Evolutionary conservation across 2,888 invertebrate genomes (phyloP), one percentile per base, ranked within the genome.

Genomic region (Limulus polyphemus): DNA sequence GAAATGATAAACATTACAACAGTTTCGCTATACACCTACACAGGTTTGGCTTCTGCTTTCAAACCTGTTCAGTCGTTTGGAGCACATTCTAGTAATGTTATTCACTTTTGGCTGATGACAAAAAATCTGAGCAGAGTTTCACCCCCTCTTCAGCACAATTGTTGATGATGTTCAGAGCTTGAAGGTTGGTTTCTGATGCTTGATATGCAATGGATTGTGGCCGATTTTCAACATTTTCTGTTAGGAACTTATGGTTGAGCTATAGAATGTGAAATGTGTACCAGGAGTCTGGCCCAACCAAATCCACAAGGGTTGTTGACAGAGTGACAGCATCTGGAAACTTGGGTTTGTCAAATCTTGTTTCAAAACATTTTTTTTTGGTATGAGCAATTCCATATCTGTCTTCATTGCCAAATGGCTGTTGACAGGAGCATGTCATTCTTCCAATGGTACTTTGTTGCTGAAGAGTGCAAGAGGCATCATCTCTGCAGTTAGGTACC

Each of bases 401-500:
- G 49, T 17, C 46, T 49, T 57, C 11, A 32, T 49, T 50, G 16
- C 57, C 50, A 57, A 32, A 17, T 49, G n/a, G 32, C 47, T 14
- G 47, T 56, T 56, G 3, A 32, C 3, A 32, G 7, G 32, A 32
- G 32, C 32, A 32, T 32, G 32, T 32, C 7, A 32, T 32, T 7
- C 32, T 32, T 32, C 32, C 32, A 32, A 5, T 32, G 57, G 57
- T 17, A 46, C 49, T 57, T 57, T 57, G 57, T 49, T 49, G 17
- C 50, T 49, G 49, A 49, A 57, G 32, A 57, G 17, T 1, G 57
- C 49, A 49, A 57, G 49, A 50, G 17, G 49, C 16, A 57, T 17
- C 49, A 57, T 49, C 50, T 57, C 57, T 57, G 48, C 57, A 4
- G 57, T 57, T 17, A 57, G 57, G 32, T 57, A 57, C 16, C 57